Evolutionary conservation across 2,797 vertebrate species (phyloP), one percentile per base, ranked within the genome.

Genomic region (Xenopus petersii): DNA sequence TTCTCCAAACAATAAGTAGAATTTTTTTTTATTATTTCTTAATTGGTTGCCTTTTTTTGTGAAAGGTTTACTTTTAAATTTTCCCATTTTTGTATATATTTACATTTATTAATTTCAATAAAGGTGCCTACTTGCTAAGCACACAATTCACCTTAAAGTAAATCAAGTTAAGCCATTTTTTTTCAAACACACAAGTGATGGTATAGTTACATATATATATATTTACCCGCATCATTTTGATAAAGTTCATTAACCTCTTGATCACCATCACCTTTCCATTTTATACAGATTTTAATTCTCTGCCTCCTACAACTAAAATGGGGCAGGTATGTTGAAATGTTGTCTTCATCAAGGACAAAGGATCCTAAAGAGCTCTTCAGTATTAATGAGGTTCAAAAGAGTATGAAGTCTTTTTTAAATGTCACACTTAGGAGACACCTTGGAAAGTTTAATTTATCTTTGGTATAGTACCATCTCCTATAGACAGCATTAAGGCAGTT

Each of bases 401-500:
- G n/a, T 7, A 12, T 13, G 8, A 12, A 55, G 49, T 80, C 26
- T 62, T 67, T 65, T 73, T 33, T 56, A 74, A 63, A 90, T 88
- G 89, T 90, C 82, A 84, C 89, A 89, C 85, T 74, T 66, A 86
- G 86, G 86, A 82, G 55, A 58, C 42, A 42, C 26, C 11, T 21
- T 64, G 55, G 55, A 47, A 47, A 72, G 51, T n/a, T 47, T 64
- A 59, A 16, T 30, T 47, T 74, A 51, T 51, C 54, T 79, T 74
- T 69, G 71, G 56, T 72, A 71, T 59, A 65, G 48, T 65, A 77
- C 88, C 87, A 83, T 88, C 85, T 88, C 89, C 87, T 89, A 86
- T 86, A 86, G 89, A 90, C 90, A 85, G 85, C 87, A 85, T 97
- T 98, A 98, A 99, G 96, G 96, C 96, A 96, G 94, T 91, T 92